Evolutionary conservation across 2,888 invertebrate genomes (phyloP), one percentile per base, ranked within the genome.

Genomic region (Pollenia angustigena): DNA sequence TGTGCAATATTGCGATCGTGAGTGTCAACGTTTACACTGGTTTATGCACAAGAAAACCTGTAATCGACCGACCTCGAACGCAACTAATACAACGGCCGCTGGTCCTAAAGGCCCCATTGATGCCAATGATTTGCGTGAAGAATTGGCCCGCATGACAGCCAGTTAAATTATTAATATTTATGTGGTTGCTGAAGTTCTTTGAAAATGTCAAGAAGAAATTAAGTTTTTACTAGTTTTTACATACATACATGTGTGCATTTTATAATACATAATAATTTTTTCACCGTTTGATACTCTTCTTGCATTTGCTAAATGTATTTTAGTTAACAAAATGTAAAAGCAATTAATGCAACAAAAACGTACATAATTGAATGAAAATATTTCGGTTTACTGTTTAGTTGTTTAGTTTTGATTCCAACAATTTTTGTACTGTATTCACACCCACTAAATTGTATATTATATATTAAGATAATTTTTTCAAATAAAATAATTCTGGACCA

Each of bases 11-110:
- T 99, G 99, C 94, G 97, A 98, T 93, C 95, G 97, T 85, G 97
- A 97, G 91, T 99, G 99, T 92, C 99, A 99, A 93, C 96, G 98
- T 88, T 94, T 99, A 66, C 99, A 98, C 92, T 98, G 98, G 98
- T 97, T 97, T 91, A 95, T 97, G 90, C 98, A 98, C 92, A 98
- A 98, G 93, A 97, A 97, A 91, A 96, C 95, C 52, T 98, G 98
- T 91, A 95, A 96, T 83, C 94, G 96, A 88, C 95, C 96, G 86
- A 93, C 94, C 1, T 94, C 94, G 85, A 92, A 92, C 4, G 88
- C 93, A 14, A 89, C 89, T 88, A 93, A 90, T 89, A 90, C 74
- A n/a, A 82, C 85, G n/a, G 60, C 87, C 90, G 90, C 88, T 92
- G 88, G 46, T 12, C 11, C 68, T n/a, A 89, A 90, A 68, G 89